phyloP scores from a whole-genome alignment of 2,113 vertebrate genomes.

The Anser brachyrhynchus region DNA sequence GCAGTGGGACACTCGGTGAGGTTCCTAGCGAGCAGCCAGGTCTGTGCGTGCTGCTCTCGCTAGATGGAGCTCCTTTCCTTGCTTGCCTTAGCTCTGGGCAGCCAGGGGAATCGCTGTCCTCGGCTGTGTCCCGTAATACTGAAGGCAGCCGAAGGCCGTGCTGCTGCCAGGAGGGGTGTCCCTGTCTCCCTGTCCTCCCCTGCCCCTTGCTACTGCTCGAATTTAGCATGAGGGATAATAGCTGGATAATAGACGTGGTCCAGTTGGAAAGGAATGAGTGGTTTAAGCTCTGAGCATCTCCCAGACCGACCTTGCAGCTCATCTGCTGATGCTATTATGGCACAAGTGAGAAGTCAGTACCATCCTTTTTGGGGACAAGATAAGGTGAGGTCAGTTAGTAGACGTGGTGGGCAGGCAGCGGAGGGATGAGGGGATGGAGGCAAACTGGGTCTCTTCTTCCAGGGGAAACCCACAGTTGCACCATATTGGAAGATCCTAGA shows the following conservation, averaged over 20 bases:
- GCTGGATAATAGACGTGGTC: not conserved
- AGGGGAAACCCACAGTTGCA: not conserved
- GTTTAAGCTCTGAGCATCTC: not conserved
- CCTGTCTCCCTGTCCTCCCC: not conserved
- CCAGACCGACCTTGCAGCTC: not conserved
- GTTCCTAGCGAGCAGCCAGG: rapidly evolving
- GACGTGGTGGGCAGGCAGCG: not conserved
- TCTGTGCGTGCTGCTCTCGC: not conserved
- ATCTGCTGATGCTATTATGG: not conserved
- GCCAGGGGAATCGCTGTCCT: rapidly evolving
- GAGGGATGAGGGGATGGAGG: not conserved
- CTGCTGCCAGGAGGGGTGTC: too few species aligned
- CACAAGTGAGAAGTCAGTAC: not conserved
- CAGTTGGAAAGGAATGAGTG: not conserved
- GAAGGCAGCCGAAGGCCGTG: not conserved
- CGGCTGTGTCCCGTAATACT: not conserved
- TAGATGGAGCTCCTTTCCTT: not conserved
- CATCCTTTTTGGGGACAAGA: rapidly evolving
- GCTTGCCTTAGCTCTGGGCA: not conserved
- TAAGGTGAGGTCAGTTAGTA: not conserved
- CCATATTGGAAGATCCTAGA: not conserved
- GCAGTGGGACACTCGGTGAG: too few species aligned
- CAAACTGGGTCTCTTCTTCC: not conserved
- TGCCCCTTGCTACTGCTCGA: not conserved
- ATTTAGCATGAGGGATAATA: not conserved